These are phyloP conservation scores for Notiomystis cincta DNA, from an alignment of 2,113 vertebrate species.

Conservation along the genomic window DNA sequence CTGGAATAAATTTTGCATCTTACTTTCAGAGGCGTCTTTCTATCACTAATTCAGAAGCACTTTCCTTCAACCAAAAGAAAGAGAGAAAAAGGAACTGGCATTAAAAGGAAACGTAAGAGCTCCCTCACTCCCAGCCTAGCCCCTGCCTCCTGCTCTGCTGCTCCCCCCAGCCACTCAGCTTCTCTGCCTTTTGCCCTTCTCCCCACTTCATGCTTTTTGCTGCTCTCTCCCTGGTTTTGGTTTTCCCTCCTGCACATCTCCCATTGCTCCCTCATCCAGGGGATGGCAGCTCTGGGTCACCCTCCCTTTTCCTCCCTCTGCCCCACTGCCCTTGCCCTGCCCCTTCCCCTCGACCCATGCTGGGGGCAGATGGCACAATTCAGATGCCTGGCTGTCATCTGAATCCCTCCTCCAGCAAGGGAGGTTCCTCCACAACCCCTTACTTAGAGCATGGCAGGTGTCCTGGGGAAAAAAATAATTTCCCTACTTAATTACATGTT, in stretches of 20 bases:
- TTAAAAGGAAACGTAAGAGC: slow-evolving; percentile 92
- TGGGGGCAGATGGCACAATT: background rate
- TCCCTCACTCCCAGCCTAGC: slow-evolving; percentile 30
- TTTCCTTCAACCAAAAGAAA: slow-evolving; percentile 93
- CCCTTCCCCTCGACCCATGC: accelerated
- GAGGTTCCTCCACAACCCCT: background rate
- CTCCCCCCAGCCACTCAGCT: slow-evolving; percentile 24
- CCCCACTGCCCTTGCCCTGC: background rate
- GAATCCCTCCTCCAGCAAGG: background rate
- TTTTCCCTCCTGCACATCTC: background rate
- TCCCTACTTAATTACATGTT: background rate
- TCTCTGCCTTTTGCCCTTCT: background rate
- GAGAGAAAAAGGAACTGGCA: slow-evolving; percentile 84
- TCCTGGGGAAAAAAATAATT: background rate
- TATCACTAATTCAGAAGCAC: slow-evolving; percentile 94
- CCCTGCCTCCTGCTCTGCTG: slow-evolving; percentile 40
- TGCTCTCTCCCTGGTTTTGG: background rate
- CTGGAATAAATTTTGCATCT: slow-evolving; percentile 45
- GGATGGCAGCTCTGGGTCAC: background rate
- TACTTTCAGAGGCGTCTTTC: slow-evolving; percentile 90
- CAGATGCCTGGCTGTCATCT: background rate
- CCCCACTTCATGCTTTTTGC: background rate
- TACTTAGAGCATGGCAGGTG: background rate
- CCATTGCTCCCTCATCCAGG: background rate
- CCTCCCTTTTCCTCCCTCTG: background rate